Base-by-base conservation (phyloP, 1,140 invertebrate species). In the Idris sp. region DNA sequence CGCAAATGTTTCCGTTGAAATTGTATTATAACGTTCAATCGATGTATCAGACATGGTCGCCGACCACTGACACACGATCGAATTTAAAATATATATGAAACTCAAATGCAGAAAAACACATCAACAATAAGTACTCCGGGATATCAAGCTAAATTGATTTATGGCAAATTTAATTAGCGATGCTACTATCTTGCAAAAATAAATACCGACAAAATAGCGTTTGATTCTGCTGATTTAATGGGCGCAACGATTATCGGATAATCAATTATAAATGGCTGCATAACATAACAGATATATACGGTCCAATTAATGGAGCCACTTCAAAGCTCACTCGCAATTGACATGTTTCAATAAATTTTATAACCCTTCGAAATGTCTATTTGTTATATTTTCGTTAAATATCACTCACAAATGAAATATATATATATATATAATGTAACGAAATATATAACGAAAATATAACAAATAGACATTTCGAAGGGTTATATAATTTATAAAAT, bases 11-110 rank as follows among this genome's bases (percentile, higher is more conserved):
- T 43, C 54, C 25, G 49, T 31, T 30, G 46, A 59, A 69, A 69
- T 69, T 69, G 46, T 18, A 31, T 69, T 69, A 69, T 59, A 53
- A 59, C 65, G 22, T 69, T n/a, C 53, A 53, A 69, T 69, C 65
- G 65, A 59, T 49, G 51, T 36, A 36, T 51, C 53, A 35, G 40
- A 35, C 64, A 16, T 14, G 28, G 49, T 36, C 35, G 14, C 22
- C 14, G 48, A 19, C 3, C 30, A 15, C 13, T 40, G 35, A 33
- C 15, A 26, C 19, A 3, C 48, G 30, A 44, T 36, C 44, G 43
- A 35, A 69, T 69, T 46, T 69, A 53, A 69, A 69, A 69, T 14
- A 13, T 11, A 69, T 14, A 13, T 11, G 15, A 59, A 59, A 61
- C 51, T 59, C 64, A n/a, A 58, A 59, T 43, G 44, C 35, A 31